Evolutionary conservation across 1,140 invertebrate genomes (phyloP).

Genomic region (Lepidostoma basale): DNA sequence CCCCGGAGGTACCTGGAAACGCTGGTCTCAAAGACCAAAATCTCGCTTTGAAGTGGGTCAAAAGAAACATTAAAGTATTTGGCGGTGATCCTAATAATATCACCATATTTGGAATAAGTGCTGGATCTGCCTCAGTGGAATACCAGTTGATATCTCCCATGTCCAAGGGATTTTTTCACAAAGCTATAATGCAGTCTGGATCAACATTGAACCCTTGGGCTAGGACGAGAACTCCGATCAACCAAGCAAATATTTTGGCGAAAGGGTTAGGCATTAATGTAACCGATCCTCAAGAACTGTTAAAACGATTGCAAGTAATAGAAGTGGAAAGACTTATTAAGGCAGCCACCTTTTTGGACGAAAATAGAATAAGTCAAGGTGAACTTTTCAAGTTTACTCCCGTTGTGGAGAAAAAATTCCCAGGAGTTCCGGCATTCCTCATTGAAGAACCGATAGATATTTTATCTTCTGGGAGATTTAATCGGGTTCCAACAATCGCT

Average conservation of each 20-base stretch:
- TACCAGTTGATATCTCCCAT: slow-evolving; percentile 37
- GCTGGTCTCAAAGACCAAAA: slow-evolving; percentile 44
- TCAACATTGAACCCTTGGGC: too few relatives aligned
- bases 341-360: slow-evolving; percentile 45
- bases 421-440: slow-evolving; percentile 55
- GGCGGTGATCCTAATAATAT: slow-evolving; percentile 57
- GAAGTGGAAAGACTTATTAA: slow-evolving; percentile 50
- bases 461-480: slow-evolving; percentile 50
- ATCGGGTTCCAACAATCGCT: slow-evolving; percentile 52
- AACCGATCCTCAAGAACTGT: slow-evolving; percentile 46
- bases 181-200: slow-evolving; percentile 40
- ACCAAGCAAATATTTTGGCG: neutral
- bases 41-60: slow-evolving; percentile 58
- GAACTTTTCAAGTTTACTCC: slow-evolving; percentile 56
- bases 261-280: neutral
- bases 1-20: slow-evolving; percentile 50
- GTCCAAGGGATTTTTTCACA: slow-evolving; percentile 34
- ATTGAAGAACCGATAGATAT: slow-evolving; percentile 50
- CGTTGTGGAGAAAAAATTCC: slow-evolving; percentile 49
- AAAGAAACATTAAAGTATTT: slow-evolving; percentile 55
- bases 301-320: slow-evolving; percentile 50
- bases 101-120: slow-evolving; percentile 51
- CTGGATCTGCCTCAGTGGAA: slow-evolving; percentile 34
- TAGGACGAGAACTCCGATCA: too few relatives aligned
- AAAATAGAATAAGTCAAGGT: slow-evolving; percentile 47